Base-by-base conservation (phyloP, 2,888 invertebrate genomes). In the Endotricha flammealis region DNA sequence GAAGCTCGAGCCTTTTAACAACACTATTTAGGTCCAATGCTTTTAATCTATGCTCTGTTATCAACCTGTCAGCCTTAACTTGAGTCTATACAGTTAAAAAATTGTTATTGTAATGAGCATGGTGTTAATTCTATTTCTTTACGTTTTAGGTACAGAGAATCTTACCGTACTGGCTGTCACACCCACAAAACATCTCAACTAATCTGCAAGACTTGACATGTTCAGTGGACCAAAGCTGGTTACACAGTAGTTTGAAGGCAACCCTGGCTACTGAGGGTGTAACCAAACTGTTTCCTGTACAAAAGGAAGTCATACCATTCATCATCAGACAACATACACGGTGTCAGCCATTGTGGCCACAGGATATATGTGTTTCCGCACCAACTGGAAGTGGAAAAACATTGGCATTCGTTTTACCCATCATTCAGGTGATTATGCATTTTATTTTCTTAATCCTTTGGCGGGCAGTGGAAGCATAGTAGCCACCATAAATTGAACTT, bases 381-480 rank as follows among this genome's bases (percentile, higher is more conserved):
- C 98, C 99, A 1, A 99, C 99, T 1, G 98, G 98, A 10, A 98
- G 97, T 86, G 99, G 99, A 11, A 99, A 99, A 87, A 99, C 99
- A 1, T 78, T 99, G 39, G 93, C 97, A 2, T 99, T 95, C 89
- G 96, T 95, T 30, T 78, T 99, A 43, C 99, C 99, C 4, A 91
- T 98, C 29, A 83, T 98, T 22, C 95, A 97, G 83, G 89, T 92
- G 68, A 46, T 23, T 22, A 13, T 12, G 2, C 23, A 12, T 16
- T 16, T 8, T 13, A 12, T 29, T n/a, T 30, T 14, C n/a, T 10
- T 11, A 27, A 16, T 16, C 6, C 16, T n/a, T n/a, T n/a, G n/a
- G n/a, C n/a, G n/a, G n/a, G 10, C 12, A 9, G 7, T 27, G n/a
- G n/a, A n/a, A n/a, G n/a, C n/a, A n/a, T n/a, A n/a, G n/a, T n/a